Evolutionary conservation across 2,888 invertebrate species (phyloP), one percentile per base, ranked within the genome.

Genomic region (Acrobasis repandana): DNA sequence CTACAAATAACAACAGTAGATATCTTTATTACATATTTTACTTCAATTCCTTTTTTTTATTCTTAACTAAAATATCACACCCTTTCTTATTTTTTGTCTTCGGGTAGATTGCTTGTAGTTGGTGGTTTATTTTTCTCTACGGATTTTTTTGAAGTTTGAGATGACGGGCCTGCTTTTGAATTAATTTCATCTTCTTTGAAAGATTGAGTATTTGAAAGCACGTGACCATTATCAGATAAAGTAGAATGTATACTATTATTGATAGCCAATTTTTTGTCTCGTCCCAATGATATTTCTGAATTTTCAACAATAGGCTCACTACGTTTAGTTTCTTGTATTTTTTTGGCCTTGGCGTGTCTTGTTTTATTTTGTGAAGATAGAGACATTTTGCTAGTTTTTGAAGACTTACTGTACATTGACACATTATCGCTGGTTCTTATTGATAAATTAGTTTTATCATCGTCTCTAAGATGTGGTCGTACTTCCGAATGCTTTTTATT

Each of bases 401-500:
- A 18, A 3, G 18, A 48, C 15, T 48, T 20, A 16, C 18, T 43
- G n/a, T 43, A 43, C 3, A n/a, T 14, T 5, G 65, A 57, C 1
- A 1, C 14, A 43, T 43, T 43, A 14, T 43, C 43, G 2, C n/a
- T n/a, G 2, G 14, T 5, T 14, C 11, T 43, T 0, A n/a, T 14
- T 43, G 43, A 43, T n/a, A 43, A 43, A 43, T 43, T 43, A 43
- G 11, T 14, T 14, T 34, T 65, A 64, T 48, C 34, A 63, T 68
- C 20, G 58, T 65, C 38, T 47, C 60, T 54, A 50, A 73, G 69
- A 38, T 71, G 61, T 49, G 67, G 64, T 61, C 74, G 69, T 20
- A 71, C 60, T 33, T 85, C 85, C 0, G 79, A 67, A 11, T 75
- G 64, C 57, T 78, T 88, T 68, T 85, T 90, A 79, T 81, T 85